Evolutionary conservation across 2,797 vertebrate genomes (phyloP).

Genomic region (Garrulus glandarius): DNA sequence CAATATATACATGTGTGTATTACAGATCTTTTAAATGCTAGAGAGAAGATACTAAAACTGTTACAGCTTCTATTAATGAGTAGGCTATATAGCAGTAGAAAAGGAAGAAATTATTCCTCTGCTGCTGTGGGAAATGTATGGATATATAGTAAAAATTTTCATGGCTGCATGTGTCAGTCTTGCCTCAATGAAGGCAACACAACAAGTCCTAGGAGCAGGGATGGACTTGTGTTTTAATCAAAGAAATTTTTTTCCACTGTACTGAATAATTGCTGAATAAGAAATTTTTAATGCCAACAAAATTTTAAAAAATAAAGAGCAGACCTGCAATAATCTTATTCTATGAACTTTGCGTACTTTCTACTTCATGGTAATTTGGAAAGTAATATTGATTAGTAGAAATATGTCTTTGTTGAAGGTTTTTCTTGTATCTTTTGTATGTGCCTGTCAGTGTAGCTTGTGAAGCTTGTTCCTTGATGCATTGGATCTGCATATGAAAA

Average conservation of each 20-base stretch:
- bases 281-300: not conserved
- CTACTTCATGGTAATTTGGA: not conserved
- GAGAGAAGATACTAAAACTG: not conserved
- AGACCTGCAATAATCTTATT: not conserved
- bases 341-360: not conserved
- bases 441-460: not conserved
- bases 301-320: not conserved
- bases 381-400: not conserved
- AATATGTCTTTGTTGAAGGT: not conserved
- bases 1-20: fast-evolving
- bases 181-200: not conserved
- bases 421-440: not conserved
- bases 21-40: not conserved
- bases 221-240: not conserved
- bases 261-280: not conserved
- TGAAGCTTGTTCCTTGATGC: not conserved
- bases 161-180: not conserved
- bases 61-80: not conserved
- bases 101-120: not conserved
- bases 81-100: not conserved
- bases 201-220: not conserved
- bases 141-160: not conserved
- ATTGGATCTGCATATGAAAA: not conserved
- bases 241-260: not conserved
- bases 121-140: not conserved